Conservation (phyloP, 2,888 invertebrate genomes). For the Yponomeuta cagnagella region DNA sequence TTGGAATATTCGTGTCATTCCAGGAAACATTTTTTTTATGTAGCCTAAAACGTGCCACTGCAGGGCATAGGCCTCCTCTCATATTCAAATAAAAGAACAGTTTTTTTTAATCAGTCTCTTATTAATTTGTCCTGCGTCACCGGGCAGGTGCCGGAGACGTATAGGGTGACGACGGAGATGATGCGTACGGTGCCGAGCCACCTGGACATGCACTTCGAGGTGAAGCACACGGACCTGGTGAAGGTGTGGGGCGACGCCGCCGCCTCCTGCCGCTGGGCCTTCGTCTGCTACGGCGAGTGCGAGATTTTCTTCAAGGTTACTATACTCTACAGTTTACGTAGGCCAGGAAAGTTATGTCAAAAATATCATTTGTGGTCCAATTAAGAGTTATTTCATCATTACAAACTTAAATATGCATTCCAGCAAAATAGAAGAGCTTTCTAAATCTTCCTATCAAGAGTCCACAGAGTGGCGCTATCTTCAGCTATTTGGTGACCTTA, state of each 20-base stretch:
- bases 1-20: no score
- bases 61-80: no score
- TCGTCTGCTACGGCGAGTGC: constrained; percentile 54
- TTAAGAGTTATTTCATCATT: no score
- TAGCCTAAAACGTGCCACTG: no score
- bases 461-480: no score
- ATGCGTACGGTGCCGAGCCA: constrained; percentile 48
- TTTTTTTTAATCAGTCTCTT: neutral
- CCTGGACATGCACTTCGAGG: constrained; percentile 57
- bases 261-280: constrained; percentile 56
- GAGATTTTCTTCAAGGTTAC: constrained; percentile 53
- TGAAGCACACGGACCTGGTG: constrained; percentile 51
- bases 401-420: no score
- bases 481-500: no score
- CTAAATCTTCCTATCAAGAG: no score
- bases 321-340: constrained; percentile 11
- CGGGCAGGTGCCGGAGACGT: constrained; percentile 49
- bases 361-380: no score
- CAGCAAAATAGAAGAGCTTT: neutral
- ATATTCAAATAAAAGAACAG: no score
- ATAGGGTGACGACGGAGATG: constrained; percentile 51
- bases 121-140: neutral
- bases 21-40: no score
- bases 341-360: neutral
- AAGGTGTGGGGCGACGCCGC: constrained; percentile 64